These are phyloP conservation scores for Pygmarrhopalites habei DNA, from an alignment of 1,140 invertebrate genomes.

Conservation along the genomic window DNA sequence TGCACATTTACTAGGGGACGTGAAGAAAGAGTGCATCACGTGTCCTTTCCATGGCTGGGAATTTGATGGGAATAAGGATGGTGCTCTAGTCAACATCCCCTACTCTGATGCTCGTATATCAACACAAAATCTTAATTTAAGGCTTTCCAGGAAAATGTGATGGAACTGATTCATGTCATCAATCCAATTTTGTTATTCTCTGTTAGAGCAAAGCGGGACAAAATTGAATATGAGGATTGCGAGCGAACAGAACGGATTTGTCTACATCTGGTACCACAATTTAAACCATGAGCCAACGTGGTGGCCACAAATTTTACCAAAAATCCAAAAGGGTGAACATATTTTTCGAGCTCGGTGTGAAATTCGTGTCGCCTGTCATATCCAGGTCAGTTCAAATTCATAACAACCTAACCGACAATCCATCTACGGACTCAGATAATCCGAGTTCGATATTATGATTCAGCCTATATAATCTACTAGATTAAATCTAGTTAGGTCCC, in stretches of 20 bases:
- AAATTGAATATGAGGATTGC: constrained; percentile 59
- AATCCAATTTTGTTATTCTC: background rate
- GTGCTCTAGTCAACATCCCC: constrained; percentile 50
- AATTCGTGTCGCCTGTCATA: constrained; percentile 64
- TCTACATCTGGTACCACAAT: constrained; percentile 78
- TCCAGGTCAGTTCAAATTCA: too few relatives aligned
- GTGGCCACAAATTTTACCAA: constrained; percentile 52
- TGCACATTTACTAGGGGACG: too few relatives aligned
- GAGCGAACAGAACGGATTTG: constrained; percentile 61
- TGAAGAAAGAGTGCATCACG: constrained; percentile 51
- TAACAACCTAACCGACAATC: too few relatives aligned
- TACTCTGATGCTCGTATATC: constrained; percentile 46
- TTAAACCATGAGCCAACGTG: constrained; percentile 63
- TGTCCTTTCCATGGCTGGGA: constrained; percentile 58
- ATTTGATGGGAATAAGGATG: constrained; percentile 51
- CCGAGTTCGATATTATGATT: too few relatives aligned
- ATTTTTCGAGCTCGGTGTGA: constrained; percentile 65
- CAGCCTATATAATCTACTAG: too few relatives aligned
- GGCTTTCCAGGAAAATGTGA: too few relatives aligned
- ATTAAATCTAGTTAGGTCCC: too few relatives aligned
- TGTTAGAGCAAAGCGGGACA: constrained; percentile 54
- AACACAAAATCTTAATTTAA: too few relatives aligned
- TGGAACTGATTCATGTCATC: too few relatives aligned
- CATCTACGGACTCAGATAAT: too few relatives aligned
- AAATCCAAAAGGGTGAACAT: constrained; percentile 54